Base-by-base conservation (phyloP, 2,113 vertebrate species). In the Pitta sordida region DNA sequence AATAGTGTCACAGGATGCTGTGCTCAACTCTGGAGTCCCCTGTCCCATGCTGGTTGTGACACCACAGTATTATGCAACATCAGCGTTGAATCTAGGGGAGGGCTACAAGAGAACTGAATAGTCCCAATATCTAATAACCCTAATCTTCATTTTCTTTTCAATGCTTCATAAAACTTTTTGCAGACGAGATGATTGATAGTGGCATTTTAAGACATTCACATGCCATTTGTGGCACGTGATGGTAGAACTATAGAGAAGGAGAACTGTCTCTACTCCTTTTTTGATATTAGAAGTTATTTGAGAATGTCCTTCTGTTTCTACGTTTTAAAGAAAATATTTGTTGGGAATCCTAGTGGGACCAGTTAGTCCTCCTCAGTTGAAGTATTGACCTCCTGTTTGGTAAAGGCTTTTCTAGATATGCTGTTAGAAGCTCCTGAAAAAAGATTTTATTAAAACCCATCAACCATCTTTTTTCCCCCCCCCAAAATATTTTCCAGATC, bases 401-500 rank as follows among this genome's bases (percentile, higher is more conserved):
- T 58, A 83, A 62, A 82, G 48, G 24, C 9, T 86, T 71, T 52
- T 70, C 23, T 41, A 81, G 62, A 27, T 70, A 21, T 19, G 12
- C 2, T 59, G 10, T 59, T 67, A 86, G 52, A 78, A 67, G 13
- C 36, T 39, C 6, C 27, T 91, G 58, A 73, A 77, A 52, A 75
- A 39, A 83, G 43, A 55, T 30, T 6, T 73, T 41, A 65, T 13
- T 13, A 46, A 84, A 81, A 7, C 7, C 13, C 8, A n/a, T 44
- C 16, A 76, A 4, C 29, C 21, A 29, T 14, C 29, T 5, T 10
- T 84, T 84, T 51, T 3, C 5, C 8, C 8, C 0, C 0, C 15
- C 0, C 8, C 3, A 30, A 46, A 52, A 16, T 0, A 5, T 43
- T 43, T 51, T 63, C 6, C 16, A 60, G 6, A 58, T 65, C 36